Base-by-base conservation (phyloP, 2,888 invertebrate species). In the Sipunculus nudus region DNA sequence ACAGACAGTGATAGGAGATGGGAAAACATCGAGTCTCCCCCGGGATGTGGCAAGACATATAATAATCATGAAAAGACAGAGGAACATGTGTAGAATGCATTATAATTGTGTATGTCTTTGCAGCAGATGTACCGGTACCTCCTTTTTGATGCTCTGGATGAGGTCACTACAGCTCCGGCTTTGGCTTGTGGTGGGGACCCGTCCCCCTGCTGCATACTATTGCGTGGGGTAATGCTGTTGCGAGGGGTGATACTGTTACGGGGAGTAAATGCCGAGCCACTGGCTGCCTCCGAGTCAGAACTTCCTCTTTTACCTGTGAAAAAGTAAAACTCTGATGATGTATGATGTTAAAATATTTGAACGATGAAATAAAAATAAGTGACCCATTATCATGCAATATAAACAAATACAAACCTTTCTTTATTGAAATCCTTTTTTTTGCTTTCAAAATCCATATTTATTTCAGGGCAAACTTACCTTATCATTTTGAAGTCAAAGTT, bases 121-220 rank as follows among this genome's bases (percentile, higher is more conserved):
- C n/a, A n/a, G n/a, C n/a, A n/a, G n/a, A n/a, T n/a, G n/a, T n/a
- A n/a, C n/a, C n/a, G n/a, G n/a, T n/a, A 93, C 92, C 94, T 91
- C 81, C 95, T 85, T 76, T 93, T 92, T 16, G 94, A 93, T 79
- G 93, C 91, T 50, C 94, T 86, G 75, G 92, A 93, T 2, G 94
- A 94, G 1, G 94, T 94, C 58, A 95, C 93, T 53, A 94, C 94
- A 6, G 94, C 93, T 0, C 94, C 94, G 1, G 92, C 93, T 83
- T 92, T 92, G 68, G 83, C 81, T 32, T 71, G 70, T 4, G 81
- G 80, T 23, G 83, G 80, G 8, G 82, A 80, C 3, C 78, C 79
- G 41, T 82, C 83, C 16, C 72, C 65, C 41, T 77, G 75, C 39
- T 73, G 38, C n/a, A n/a, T n/a, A n/a, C n/a, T n/a, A n/a, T n/a